phyloP scores from a whole-genome alignment of 2,888 invertebrate genomes.

The Ectemnius lituratus region DNA sequence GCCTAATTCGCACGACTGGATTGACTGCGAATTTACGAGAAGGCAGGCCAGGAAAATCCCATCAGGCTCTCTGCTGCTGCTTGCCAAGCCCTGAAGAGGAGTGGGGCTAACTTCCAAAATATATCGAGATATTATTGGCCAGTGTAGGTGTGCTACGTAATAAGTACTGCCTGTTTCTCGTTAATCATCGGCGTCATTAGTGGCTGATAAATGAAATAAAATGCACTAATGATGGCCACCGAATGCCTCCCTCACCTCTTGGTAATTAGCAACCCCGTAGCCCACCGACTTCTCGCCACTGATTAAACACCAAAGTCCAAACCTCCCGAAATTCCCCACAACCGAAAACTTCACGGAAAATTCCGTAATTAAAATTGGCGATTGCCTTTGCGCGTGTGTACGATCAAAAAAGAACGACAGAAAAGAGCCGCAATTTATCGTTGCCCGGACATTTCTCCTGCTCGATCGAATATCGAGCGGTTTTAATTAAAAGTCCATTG shows the following conservation, averaged over 20 bases:
- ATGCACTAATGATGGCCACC: conserved; percentile 26
- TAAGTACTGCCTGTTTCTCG: conserved; percentile 30
- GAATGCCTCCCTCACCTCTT: conserved; percentile 17
- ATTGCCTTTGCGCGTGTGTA: too few relatives aligned
- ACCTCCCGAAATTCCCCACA: neutral
- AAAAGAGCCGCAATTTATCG: conserved; percentile 19
- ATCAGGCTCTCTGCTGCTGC: neutral
- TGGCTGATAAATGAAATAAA: conserved; percentile 44
- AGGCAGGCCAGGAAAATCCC: too few relatives aligned
- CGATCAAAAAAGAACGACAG: neutral
- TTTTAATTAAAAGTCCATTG: too few relatives aligned
- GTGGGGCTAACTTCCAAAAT: neutral
- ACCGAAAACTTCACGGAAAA: too few relatives aligned
- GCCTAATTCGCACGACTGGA: neutral
- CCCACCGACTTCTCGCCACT: conserved; percentile 11
- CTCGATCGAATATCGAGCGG: too few relatives aligned
- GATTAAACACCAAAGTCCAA: conserved; percentile 24
- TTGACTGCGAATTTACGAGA: neutral
- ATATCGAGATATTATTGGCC: conserved; percentile 21
- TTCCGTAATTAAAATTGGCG: too few relatives aligned
- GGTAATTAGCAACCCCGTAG: conserved; percentile 25
- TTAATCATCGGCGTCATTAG: conserved; percentile 44
- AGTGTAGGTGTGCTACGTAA: conserved; percentile 20
- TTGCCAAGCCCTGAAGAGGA: neutral
- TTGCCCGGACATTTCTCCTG: too few relatives aligned